Evolutionary conservation across 2,888 invertebrate species (phyloP), one percentile per base, ranked within the genome.

Genomic region (Notodonta dromedarius): DNA sequence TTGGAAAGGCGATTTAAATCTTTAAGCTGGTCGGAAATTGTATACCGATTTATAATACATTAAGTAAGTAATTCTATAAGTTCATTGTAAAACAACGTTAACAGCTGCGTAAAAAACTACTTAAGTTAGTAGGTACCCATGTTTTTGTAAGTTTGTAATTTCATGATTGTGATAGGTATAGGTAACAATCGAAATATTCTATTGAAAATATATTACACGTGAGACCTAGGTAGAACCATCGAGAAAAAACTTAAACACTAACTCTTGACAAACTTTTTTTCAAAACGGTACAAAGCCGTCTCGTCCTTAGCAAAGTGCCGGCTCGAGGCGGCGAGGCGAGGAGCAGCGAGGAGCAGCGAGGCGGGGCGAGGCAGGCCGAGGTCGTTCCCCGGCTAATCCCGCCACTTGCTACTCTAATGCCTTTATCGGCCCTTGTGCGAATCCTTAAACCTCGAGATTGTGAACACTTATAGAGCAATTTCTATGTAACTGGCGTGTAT

Each of bases 311-410:
- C 48, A 14, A 48, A 48, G 48, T 48, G 48, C 6, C n/a, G 13
- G 9, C 42, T 42, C 48, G 13, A 48, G 48, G 48, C 48, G 48
- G n/a, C 44, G 48, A 48, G 48, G n/a, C 48, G 48, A n/a, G 14
- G 48, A 5, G 35, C 48, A n/a, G 48, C 48, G 48, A n/a, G 48
- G 48, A 0, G 9, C 5, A 4, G 35, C 35, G 35, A 35, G 42
- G 42, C 42, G 48, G 11, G 48, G n/a, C 48, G 48, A n/a, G 48
- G 48, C n/a, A n/a, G 48, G 48, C n/a, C 48, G 48, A 48, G 48
- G 48, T 14, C n/a, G 48, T 6, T 48, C 48, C n/a, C n/a, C 48
- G 48, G 48, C 48, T 48, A 48, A 48, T 48, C 48, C 48, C 42
- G 48, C 48, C 48, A 48, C 48, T 48, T 48, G 48, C 48, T 14